phyloP scores from a whole-genome alignment of 1,140 invertebrate genomes.

The Leptoteleia sp. region DNA sequence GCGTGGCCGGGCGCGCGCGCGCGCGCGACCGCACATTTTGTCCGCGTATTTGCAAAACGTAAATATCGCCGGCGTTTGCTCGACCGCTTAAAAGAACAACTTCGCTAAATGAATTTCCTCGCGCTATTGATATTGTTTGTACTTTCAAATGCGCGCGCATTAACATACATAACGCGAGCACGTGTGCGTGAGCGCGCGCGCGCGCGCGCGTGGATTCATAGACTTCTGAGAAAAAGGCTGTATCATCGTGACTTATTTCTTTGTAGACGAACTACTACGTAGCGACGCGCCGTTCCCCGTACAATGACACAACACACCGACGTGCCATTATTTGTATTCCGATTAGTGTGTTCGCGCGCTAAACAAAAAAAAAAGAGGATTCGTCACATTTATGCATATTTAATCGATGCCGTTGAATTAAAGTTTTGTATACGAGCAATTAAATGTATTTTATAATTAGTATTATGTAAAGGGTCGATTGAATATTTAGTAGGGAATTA shows the following conservation, averaged over 20 bases:
- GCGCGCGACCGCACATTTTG: too few species aligned
- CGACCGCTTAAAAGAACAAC: background rate
- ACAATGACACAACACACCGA: background rate
- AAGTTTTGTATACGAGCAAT: too few species aligned
- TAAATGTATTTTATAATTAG: too few species aligned
- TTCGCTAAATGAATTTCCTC: constrained; percentile 13
- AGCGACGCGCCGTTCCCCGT: background rate
- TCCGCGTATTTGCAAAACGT: background rate
- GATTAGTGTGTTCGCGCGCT: constrained; percentile 2
- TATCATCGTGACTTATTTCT: constrained; percentile 4
- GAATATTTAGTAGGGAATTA: too few species aligned
- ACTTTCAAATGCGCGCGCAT: constrained; percentile 13
- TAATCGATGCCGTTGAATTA: too few species aligned
- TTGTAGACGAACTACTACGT: background rate
- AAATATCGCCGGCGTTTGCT: background rate
- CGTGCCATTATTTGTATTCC: constrained; percentile 2
- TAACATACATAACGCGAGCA: constrained; percentile 19
- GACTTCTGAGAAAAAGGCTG: constrained; percentile 11
- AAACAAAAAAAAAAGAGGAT: too few species aligned
- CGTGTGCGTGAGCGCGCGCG: too few species aligned
- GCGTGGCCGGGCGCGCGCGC: too few species aligned
- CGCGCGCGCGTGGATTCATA: constrained; percentile 26
- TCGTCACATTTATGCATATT: too few species aligned
- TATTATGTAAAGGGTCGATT: too few species aligned
- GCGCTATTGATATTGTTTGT: constrained; percentile 24